phyloP scores from a whole-genome alignment of 2,888 invertebrate genomes.

The Lasioglossum marginatum region DNA sequence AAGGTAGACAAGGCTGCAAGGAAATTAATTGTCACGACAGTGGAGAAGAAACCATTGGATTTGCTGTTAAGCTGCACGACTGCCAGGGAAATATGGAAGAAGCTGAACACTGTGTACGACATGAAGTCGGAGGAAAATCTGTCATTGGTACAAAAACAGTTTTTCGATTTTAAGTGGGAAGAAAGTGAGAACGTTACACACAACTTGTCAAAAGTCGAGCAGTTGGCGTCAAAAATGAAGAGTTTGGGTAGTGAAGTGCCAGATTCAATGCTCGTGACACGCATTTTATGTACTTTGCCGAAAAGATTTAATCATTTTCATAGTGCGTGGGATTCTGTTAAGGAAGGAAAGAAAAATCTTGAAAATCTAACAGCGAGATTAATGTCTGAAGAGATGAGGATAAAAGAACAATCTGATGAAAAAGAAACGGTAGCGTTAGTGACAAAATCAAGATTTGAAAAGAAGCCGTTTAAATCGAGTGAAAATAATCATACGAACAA shows the following conservation, averaged over 20 bases:
- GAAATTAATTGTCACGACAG: too few relatives aligned
- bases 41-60: too few relatives aligned
- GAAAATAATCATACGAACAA: too few relatives aligned
- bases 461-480: too few relatives aligned
- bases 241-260: conserved; percentile 7
- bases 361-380: conserved; percentile 14
- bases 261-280: conserved; percentile 11
- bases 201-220: too few relatives aligned
- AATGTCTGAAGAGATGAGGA: conserved; percentile 11
- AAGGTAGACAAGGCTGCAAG: too few relatives aligned
- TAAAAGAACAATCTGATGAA: neutral
- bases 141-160: too few relatives aligned
- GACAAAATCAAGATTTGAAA: neutral
- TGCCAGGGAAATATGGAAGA: too few relatives aligned
- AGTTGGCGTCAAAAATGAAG: neutral
- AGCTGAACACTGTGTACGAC: neutral
- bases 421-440: conserved; percentile 18
- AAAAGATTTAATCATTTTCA: conserved; percentile 19
- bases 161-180: too few relatives aligned
- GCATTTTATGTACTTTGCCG: conserved; percentile 7
- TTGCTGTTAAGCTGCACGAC: too few relatives aligned
- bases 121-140: conserved; percentile 3
- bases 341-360: neutral
- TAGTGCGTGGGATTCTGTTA: conserved; percentile 15
- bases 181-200: too few relatives aligned